Base-by-base conservation (phyloP, 1,140 invertebrate species). In the Lordiphosa stackelbergi region DNA sequence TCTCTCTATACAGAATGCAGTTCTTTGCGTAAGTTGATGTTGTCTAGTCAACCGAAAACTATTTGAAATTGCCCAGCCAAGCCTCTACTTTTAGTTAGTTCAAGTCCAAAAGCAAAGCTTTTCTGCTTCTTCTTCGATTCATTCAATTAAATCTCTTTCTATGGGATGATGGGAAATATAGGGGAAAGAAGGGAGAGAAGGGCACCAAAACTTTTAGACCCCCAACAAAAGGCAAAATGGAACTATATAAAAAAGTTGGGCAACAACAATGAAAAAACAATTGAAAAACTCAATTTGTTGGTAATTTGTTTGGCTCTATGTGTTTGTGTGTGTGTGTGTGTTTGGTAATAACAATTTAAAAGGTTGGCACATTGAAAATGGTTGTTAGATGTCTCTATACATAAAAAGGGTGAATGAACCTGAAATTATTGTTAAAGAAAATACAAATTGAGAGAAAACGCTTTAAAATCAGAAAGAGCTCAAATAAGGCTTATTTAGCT, bases 261-360 rank as follows among this genome's bases (percentile, higher is more conserved):
- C 63, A 66, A 63, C 54, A 40, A 52, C 47, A 60, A 69, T 31
- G 12, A 43, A 45, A 68, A 68, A 60, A 68, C 66, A 74, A 69
- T 59, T 74, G 54, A 69, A 53, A 68, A 68, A 66, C 63, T 73
- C 53, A 74, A 57, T 74, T 73, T 65, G 71, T 70, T 73, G 45
- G 49, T 55, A 62, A 73, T 68, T 73, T 70, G 70, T 57, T 57
- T 69, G 58, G 58, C 46, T 51, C 46, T 52, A 24, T 53, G 45
- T 66, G 64, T 57, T 37, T 45, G 47, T 35, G 42, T 31, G 46
- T 42, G 8, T 48, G 10, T 48, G 28, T 43, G 28, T 24, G 31
- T 41, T 22, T 53, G 34, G 62, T 52, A 64, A 66, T 64, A 66
- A 56, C 60, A 55, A 66, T 65, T 65, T 47, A 34, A 36, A 46